Base-by-base conservation (phyloP, 2,797 vertebrate species). In the Phalloptychus januarius region DNA sequence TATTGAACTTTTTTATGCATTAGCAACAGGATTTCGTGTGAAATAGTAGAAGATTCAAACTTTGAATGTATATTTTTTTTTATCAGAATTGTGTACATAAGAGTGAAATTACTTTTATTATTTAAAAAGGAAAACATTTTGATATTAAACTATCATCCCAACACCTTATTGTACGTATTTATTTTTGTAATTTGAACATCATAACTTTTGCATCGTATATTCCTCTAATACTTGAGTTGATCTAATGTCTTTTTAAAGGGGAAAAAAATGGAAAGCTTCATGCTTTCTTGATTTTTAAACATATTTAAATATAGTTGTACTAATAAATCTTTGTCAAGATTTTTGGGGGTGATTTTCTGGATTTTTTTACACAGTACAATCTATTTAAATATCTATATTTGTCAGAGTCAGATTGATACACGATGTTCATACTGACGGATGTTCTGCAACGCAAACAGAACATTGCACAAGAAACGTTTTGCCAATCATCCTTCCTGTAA, bases 401-500 rank as follows among this genome's bases (percentile, higher is more conserved):
- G 36, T 42, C 42, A 71, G 23, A 16, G 20, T 54, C 23, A 13
- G 1, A 10, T 10, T 75, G 5, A 23, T 20, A 45, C n/a, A 20
- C 36, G 38, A 61, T 6, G 45, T 15, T 33, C 5, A 44, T 23
- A 33, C 18, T 50, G 48, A 25, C 50, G 25, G 8, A 42, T 70
- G 28, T 72, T 25, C 15, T 36, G 31, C 36, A 42, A 20, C 11
- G 44, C 4, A 6, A 42, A 15, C 25, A 75, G 79, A 76, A 76
- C 50, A 74, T 91, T 90, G 10, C 85, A 33, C 44, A 36, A 79
- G 23, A 46, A 54, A n/a, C 2, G 48, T 90, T 86, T 87, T 76
- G 52, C 0, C 8, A 82, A 58, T 15, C 4, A 0, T 72, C 42
- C 67, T 75, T 79, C n/a, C 33, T 70, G 36, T 79, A 36, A 11